Conservation (phyloP, 2,888 invertebrate genomes). For the Trichogramma evanescens region DNA sequence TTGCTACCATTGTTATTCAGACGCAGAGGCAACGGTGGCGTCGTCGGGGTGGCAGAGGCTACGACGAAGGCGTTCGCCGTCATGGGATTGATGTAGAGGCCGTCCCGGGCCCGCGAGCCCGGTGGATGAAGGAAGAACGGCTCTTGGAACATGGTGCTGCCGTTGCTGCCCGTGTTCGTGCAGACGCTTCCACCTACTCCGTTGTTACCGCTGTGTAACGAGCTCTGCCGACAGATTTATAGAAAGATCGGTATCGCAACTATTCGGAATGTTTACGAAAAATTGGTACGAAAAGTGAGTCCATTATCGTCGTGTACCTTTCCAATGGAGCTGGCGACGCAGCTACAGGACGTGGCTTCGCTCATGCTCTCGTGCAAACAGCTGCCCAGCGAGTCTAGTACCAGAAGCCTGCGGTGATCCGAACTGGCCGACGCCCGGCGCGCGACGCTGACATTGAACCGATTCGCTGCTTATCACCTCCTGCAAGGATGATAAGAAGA, state of each 20-base stretch:
- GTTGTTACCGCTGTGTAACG: too few species aligned
- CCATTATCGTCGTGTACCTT: slow-evolving; percentile 29
- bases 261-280: too few species aligned
- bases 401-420: too few species aligned
- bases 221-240: too few species aligned
- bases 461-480: too few species aligned
- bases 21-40: slow-evolving; percentile 31
- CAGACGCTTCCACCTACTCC: too few species aligned
- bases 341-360: slow-evolving; percentile 42
- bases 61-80: slow-evolving; percentile 41
- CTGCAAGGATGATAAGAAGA: too few species aligned
- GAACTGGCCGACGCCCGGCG: too few species aligned
- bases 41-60: not conserved
- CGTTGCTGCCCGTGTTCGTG: slow-evolving; percentile 29
- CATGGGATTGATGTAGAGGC: slow-evolving; percentile 81
- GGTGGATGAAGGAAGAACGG: slow-evolving; percentile 45
- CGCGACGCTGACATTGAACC: too few species aligned
- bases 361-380: slow-evolving; percentile 34
- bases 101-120: slow-evolving; percentile 59
- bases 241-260: too few species aligned
- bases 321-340: slow-evolving; percentile 37
- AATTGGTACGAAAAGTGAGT: not conserved
- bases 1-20: slow-evolving; percentile 28
- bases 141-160: slow-evolving; percentile 41
- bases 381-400: too few species aligned